phyloP scores from a whole-genome alignment of 2,888 invertebrate genomes.

The Drosophila merina region DNA sequence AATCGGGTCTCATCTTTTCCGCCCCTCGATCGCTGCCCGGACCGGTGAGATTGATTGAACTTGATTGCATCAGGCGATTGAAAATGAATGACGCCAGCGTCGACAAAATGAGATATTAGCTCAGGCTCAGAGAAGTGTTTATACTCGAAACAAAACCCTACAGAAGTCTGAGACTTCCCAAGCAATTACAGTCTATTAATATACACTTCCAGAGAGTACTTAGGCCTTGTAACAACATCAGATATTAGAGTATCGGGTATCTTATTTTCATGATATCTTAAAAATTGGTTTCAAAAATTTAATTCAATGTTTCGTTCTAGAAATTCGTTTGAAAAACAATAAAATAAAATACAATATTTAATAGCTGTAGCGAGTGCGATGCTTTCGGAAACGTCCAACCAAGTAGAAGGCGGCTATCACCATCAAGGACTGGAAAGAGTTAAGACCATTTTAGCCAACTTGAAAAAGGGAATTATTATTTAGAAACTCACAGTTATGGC shows the following conservation, averaged over 20 bases:
- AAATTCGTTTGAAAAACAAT: not conserved
- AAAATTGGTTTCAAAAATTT: not conserved
- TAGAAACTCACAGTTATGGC: conserved; percentile 57
- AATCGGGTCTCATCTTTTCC: not conserved
- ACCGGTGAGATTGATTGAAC: conserved; percentile 22
- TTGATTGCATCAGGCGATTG: conserved; percentile 27
- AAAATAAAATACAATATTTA: conserved; percentile 30
- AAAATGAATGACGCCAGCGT: conserved; percentile 27
- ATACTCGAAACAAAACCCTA: not conserved
- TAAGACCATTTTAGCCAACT: not conserved
- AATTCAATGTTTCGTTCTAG: not conserved
- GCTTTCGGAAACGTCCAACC: conserved; percentile 69
- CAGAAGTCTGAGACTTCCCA: not conserved
- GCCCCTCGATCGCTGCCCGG: conserved; percentile 8
- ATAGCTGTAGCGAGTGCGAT: conserved; percentile 61
- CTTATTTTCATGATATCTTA: not conserved
- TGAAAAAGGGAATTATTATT: not conserved
- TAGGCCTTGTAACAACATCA: not conserved
- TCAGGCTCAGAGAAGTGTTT: conserved; percentile 8
- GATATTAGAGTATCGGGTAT: not conserved
- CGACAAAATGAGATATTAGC: conserved; percentile 22
- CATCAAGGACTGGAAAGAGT: conserved; percentile 61
- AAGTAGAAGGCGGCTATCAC: conserved; percentile 69
- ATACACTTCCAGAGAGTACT: not conserved
- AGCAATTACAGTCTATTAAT: not conserved